Evolutionary conservation across 2,888 invertebrate species (phyloP).

Genomic region (Pomacea canaliculata): DNA sequence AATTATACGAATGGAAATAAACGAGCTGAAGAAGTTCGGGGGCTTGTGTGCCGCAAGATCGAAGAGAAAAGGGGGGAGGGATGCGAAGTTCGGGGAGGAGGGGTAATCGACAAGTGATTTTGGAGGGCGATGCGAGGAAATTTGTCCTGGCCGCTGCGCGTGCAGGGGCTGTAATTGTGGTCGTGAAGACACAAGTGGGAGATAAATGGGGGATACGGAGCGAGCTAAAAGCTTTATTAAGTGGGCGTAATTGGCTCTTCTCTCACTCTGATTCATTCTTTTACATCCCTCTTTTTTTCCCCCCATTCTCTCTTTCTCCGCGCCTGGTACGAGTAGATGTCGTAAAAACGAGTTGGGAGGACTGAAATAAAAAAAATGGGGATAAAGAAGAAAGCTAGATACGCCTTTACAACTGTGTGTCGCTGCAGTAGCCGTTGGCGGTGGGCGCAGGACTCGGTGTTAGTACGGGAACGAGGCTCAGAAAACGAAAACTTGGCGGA

Average conservation of each 20-base stretch:
- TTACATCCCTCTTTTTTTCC: neutral
- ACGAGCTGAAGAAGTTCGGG: constrained; percentile 14
- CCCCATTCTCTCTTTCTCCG: neutral
- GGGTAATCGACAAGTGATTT: constrained; percentile 19
- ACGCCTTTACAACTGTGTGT: constrained; percentile 2
- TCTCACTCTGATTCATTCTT: constrained; percentile 25
- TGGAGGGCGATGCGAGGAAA: constrained; percentile 9
- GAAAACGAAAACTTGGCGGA: too few species aligned
- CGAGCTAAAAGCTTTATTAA: constrained; percentile 26
- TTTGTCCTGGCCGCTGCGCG: constrained; percentile 18
- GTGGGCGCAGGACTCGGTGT: too few species aligned
- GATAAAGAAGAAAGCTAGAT: constrained; percentile 11
- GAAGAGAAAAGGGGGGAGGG: neutral
- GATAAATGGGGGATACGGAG: constrained; percentile 23
- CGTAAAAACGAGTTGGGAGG: constrained; percentile 8
- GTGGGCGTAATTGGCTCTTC: constrained; percentile 26
- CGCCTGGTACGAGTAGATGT: constrained; percentile 18
- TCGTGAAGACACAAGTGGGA: constrained; percentile 23
- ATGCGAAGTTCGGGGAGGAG: too few species aligned
- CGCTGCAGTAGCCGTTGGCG: too few species aligned
- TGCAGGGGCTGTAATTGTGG: constrained; percentile 11
- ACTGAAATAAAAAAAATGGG: neutral
- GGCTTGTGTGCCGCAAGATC: constrained; percentile 10
- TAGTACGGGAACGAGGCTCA: too few species aligned
- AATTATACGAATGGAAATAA: constrained; percentile 27